Conservation (phyloP, 2,888 invertebrate species). For the Dicranocentrus wangi region DNA sequence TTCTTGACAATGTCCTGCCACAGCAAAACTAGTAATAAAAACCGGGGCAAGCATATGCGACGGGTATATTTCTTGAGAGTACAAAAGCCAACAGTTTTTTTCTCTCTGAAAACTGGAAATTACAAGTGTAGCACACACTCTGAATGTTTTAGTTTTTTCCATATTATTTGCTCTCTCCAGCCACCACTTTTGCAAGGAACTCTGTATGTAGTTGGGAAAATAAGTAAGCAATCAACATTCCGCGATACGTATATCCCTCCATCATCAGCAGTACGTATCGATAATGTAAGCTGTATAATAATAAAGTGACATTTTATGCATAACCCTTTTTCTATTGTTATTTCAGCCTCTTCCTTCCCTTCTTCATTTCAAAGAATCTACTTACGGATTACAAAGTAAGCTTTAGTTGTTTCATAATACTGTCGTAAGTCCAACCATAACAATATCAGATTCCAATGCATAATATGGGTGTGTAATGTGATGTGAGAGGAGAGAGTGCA, state of each 20-base stretch:
- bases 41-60: no score
- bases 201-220: conserved; percentile 8
- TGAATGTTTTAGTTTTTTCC: background rate
- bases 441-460: conserved; percentile 4
- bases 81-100: conserved; percentile 4
- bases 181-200: background rate
- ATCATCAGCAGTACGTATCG: conserved; percentile 15
- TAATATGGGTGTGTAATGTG: conserved; percentile 7
- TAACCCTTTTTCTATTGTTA: conserved; percentile 28
- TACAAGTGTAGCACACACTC: background rate
- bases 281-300: conserved; percentile 24
- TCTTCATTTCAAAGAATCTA: background rate
- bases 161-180: background rate
- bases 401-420: conserved; percentile 3
- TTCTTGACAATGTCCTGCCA: conserved; percentile 42
- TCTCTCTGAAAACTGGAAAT: conserved; percentile 2
- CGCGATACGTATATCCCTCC: conserved; percentile 33
- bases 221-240: conserved; percentile 59
- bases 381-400: background rate
- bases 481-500: background rate
- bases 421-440: conserved; percentile 7
- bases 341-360: conserved; percentile 27
- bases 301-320: conserved; percentile 46
- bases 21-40: conserved; percentile 35
- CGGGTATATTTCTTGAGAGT: background rate